Evolutionary conservation across 2,888 invertebrate genomes (phyloP), one percentile per base, ranked within the genome.

Genomic region (Crocallis elinguaria): DNA sequence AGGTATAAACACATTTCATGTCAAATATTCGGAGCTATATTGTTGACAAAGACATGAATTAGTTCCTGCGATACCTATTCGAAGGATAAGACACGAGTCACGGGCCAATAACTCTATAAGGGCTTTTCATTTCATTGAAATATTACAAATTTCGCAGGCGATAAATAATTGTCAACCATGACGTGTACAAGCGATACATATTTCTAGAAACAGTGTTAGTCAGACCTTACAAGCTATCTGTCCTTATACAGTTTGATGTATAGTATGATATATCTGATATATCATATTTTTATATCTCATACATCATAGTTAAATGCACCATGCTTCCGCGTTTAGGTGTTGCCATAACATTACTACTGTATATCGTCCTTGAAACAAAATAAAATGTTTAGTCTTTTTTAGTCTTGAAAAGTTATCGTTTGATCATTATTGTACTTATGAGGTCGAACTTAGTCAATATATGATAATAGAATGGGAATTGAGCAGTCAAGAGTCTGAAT

Each of bases 91-190:
- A 53, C 53, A 48, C 53, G 21, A 54, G 27, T 44, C 43, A 44
- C 37, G 5, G 33, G n/a, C 37, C 53, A 38, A 54, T 49, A 60
- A 58, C 51, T 49, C 58, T 63, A 48, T 55, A 63, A 54, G 54
- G 60, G 38, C 54, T 57, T 60, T 58, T 53, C 51, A 51, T 60
- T 60, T 52, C 53, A 49, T 29, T 52, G 51, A 54, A 63, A 49
- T 63, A 57, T 52, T 42, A 59, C 57, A 52, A 60, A 63, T 58
- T 58, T 59, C 38, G 29, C 48, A 30, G 42, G 58, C 41, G 29
- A 64, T 64, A 64, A 62, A 62, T 64, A 52, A 64, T 58, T 60
- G 64, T 64, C 62, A 54, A 50, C 56, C 43, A 57, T 60, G 62
- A 62, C 64, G 51, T 44, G 43, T 14, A 49, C 46, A 54, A 54